Percentiles rank a stretch among this genome's conserved stretches.
These are phyloP conservation scores for Xiphophorus couchianus DNA, from an alignment of 2,113 vertebrate species.

Conservation along the genomic window DNA sequence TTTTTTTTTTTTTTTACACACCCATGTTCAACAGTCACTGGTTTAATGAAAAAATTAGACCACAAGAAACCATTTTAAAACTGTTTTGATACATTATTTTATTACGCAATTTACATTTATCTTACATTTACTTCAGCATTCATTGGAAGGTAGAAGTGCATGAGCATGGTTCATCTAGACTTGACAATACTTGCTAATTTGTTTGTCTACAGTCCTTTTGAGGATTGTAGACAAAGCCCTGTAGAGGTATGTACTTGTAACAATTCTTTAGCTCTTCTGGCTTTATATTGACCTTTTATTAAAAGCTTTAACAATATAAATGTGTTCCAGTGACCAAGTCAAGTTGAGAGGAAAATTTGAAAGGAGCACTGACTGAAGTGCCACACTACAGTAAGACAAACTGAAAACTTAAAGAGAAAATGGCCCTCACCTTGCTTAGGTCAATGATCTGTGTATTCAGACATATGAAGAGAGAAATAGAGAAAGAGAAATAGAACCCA, in stretches of 20 bases:
- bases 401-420: slow-evolving; percentile 52
- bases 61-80: background rate
- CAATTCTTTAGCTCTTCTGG: slow-evolving; percentile 11
- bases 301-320: slow-evolving; percentile 11
- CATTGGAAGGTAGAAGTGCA: background rate
- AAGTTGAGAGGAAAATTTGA: slow-evolving; percentile 32
- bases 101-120: too few relatives aligned
- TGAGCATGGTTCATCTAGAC: background rate
- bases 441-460: slow-evolving; percentile 42
- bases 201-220: too few relatives aligned
- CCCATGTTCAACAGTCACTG: too few relatives aligned
- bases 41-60: too few relatives aligned
- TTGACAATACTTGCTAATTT: background rate
- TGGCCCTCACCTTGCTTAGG: slow-evolving; percentile 51
- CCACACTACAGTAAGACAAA: slow-evolving; percentile 38
- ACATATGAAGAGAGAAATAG: background rate
- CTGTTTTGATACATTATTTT: background rate
- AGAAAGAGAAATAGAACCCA: background rate
- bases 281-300: slow-evolving; percentile 32
- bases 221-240: too few relatives aligned
- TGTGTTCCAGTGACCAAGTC: slow-evolving; percentile 29
- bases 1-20: too few relatives aligned
- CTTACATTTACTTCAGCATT: too few relatives aligned
- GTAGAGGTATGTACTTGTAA: background rate
- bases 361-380: slow-evolving; percentile 35